Base-by-base conservation (phyloP, 2,113 vertebrate species). In the Trachemys scripta region DNA sequence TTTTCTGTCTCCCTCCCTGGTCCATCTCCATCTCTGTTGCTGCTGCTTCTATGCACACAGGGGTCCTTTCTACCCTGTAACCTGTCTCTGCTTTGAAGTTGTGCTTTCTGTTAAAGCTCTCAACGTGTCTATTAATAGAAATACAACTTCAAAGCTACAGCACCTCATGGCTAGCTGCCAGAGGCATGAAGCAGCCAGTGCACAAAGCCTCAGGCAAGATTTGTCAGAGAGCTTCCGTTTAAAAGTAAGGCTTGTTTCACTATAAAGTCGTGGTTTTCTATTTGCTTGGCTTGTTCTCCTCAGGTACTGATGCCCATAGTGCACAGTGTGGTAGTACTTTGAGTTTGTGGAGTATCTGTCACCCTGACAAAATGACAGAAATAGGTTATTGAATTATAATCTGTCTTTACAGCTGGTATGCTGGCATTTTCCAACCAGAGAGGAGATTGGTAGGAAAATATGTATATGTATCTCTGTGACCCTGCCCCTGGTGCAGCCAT, bases 111-210 rank as follows among this genome's bases (percentile, higher is more conserved):
- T 91, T 80, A 94, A 93, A 95, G 89, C 93, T 97, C 78, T 87
- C 80, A 10, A 1, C 35, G 45, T 65, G 90, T 95, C 96, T 94
- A 91, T 97, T 93, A 97, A 92, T 96, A 96, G 96, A 84, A 4
- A 75, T 57, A 20, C 72, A 86, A 79, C 72, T 87, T 88, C 62
- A 6, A 84, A 91, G 94, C 93, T 88, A 87, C 85, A 91, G 89
- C 31, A 24, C 78, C 45, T 84, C 0, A 1, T 89, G 96, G 94
- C 17, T 0, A 78, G 83, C 62, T 80, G 96, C 97, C 96, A 97
- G 95, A 9, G 87, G 76, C 88, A 42, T 76, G 35, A 89, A 86
- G 94, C 95, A 96, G 97, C 91, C 92, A 81, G 91, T 1, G 0
- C 83, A 91, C 83, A 45, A 27, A 80, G 92, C 92, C 87, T 72